phyloP scores from a whole-genome alignment of 2,888 invertebrate genomes.

The Hermodice carunculata region DNA sequence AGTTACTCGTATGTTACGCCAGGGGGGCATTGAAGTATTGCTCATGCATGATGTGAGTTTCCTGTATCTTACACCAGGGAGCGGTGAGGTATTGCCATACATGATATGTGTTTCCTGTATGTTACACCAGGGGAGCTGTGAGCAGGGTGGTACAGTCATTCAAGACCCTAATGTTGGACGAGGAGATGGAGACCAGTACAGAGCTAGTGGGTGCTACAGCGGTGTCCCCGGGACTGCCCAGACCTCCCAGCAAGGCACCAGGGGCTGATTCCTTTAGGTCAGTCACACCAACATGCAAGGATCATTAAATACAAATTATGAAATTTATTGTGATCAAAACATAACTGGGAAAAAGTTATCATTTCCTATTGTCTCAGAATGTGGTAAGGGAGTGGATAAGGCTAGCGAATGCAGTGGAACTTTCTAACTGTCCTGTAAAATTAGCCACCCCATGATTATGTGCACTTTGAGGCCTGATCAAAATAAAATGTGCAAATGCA shows the following conservation, averaged over 20 bases:
- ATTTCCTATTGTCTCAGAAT: too few species aligned
- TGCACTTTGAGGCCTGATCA: too few species aligned
- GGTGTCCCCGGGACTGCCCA: neutral
- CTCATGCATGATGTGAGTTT: too few species aligned
- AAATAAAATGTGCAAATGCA: too few species aligned
- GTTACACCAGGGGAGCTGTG: conserved; percentile 49
- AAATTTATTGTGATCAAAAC: too few species aligned
- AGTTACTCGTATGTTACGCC: neutral
- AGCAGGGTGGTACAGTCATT: conserved; percentile 56
- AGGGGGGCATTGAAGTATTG: neutral
- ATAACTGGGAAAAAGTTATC: too few species aligned
- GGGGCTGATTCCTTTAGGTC: neutral
- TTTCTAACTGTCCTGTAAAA: too few species aligned
- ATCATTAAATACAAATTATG: neutral
- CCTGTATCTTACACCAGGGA: neutral
- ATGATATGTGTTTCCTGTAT: neutral
- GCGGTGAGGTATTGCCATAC: too few species aligned
- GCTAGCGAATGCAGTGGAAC: too few species aligned
- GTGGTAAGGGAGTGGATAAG: too few species aligned
- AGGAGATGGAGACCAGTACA: conserved; percentile 25
- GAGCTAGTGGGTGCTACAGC: neutral
- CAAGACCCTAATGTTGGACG: conserved; percentile 58
- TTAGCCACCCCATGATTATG: too few species aligned
- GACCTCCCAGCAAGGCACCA: neutral
- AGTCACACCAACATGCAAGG: neutral